Base-by-base conservation (phyloP, 2,888 invertebrate species). In the Tachina grossa region DNA sequence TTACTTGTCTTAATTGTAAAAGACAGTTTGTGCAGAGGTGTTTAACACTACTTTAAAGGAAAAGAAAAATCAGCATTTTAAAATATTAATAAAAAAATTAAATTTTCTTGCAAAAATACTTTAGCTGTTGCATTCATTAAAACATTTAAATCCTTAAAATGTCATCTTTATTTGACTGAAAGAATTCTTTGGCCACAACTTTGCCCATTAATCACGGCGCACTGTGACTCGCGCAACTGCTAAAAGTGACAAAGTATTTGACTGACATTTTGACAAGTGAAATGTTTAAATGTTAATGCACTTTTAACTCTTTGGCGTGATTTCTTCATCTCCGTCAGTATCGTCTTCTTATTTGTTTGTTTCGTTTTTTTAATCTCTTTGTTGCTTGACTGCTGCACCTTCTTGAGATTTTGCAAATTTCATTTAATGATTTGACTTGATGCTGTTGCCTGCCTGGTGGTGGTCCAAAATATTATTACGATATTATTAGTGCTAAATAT, bases 11-110 rank as follows among this genome's bases (percentile, higher is more conserved):
- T 87, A 83, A 82, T 79, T 85, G 85, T 79, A 84, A 87, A 79
- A 79, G 83, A 75, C 83, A 85, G 69, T 68, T 85, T 83, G 45
- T 76, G 87, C 83, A 87, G 83, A 87, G 87, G 87, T 83, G 87
- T 83, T 72, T 77, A 72, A 55, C 43, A 65, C 68, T 9, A 57
- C 43, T 49, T 47, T 41, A 31, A 19, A 22, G 47, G 41, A 13
- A 57, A 71, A 31, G 16, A 51, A 61, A 13, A 57, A 71, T 16
- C 22, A 31, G 6, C 5, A 51, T 31, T n/a, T 39, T 9, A 9
- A 66, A 66, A 51, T 41, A 41, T 59, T 16, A 39, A 43, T 39
- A 16, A 16, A 13, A 11, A 39, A 22, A 63, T 10, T 13, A 1
- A 72, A 47, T 71, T 61, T 45, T 45, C 9, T 47, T 51, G 41